A percentile compares a stretch with the other conserved stretches of the same genome.
Conservation (phyloP, 2,888 invertebrate species). For the Drosophila macrospina region DNA sequence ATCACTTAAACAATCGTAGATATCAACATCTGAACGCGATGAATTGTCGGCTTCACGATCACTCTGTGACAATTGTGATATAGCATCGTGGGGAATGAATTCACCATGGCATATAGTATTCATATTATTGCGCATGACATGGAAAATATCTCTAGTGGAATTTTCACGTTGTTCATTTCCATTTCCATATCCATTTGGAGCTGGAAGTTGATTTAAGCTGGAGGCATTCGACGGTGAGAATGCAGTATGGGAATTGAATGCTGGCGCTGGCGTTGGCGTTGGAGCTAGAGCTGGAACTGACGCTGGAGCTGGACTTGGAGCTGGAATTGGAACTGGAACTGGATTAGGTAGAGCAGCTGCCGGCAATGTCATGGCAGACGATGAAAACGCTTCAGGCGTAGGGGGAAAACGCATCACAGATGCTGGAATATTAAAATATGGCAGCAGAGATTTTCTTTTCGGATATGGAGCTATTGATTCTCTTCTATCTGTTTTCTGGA, state of each 20-base stretch:
- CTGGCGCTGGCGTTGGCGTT: no score
- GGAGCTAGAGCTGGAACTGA: no score
- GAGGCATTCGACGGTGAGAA: background rate
- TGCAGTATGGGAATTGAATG: background rate
- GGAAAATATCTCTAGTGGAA: background rate
- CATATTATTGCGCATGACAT: background rate
- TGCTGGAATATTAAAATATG: background rate
- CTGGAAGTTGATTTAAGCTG: background rate
- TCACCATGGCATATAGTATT: background rate
- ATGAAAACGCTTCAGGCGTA: no score
- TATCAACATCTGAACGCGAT: background rate
- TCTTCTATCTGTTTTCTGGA: background rate
- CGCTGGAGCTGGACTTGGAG: no score
- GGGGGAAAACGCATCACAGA: no score
- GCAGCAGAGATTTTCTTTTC: background rate
- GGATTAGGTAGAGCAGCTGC: no score
- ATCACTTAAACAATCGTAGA: background rate
- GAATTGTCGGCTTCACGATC: background rate
- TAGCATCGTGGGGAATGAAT: background rate
- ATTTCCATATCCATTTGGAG: background rate
- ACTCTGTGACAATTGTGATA: background rate
- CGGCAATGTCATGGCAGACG: no score
- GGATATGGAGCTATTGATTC: background rate
- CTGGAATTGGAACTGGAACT: no score
- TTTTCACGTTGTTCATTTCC: background rate